Percentiles rank a stretch among this genome's conserved stretches.
Evolutionary conservation across 2,113 vertebrate genomes (phyloP).

Genomic region (Steatornis caripensis): DNA sequence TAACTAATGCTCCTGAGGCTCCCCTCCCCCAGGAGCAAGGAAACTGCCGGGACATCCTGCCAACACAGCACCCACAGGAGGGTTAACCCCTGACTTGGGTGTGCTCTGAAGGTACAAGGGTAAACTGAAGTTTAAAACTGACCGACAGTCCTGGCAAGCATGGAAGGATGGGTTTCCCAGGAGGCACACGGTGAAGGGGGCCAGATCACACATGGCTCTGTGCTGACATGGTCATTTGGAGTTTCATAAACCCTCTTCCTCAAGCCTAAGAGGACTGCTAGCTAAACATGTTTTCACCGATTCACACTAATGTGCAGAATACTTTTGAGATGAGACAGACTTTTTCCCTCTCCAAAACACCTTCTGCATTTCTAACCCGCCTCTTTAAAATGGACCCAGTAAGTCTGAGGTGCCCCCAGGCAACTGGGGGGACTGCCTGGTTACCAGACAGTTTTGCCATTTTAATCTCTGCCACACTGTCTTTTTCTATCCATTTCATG

Average conservation of each 20-base stretch:
- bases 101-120: background rate
- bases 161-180: background rate
- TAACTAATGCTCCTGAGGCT: background rate
- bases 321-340: background rate
- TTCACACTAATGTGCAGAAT: background rate
- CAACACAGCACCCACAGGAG: fast-evolving
- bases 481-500: background rate
- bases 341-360: background rate
- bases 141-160: fast-evolving
- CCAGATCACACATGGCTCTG: background rate
- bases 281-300: background rate
- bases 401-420: background rate
- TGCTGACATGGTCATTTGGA: background rate
- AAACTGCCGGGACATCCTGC: background rate
- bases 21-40: background rate
- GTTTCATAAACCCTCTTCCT: background rate
- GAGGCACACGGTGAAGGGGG: background rate
- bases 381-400: background rate
- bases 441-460: background rate
- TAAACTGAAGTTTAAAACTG: background rate
- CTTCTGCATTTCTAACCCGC: background rate
- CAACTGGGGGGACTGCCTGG: background rate
- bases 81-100: background rate
- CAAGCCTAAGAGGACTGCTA: background rate
- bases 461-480: background rate